Conservation (phyloP, 1,140 invertebrate genomes). For the Spodoptera litura region DNA sequence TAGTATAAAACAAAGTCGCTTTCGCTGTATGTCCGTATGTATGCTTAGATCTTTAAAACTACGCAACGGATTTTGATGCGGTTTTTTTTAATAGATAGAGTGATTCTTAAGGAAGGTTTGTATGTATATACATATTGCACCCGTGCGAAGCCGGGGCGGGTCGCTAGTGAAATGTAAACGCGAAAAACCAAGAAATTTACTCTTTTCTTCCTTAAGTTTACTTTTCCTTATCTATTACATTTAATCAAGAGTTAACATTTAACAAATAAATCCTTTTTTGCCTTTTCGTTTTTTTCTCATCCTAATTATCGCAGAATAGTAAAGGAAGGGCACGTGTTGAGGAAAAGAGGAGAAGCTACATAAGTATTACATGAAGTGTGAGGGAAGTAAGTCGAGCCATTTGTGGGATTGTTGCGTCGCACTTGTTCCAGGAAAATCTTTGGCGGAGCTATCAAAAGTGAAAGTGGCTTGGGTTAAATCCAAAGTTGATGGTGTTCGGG, state of each 20-base stretch:
- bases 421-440: constrained; percentile 17
- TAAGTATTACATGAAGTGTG: constrained; percentile 40
- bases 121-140: no score
- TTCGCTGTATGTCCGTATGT: no score
- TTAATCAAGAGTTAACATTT: no score
- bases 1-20: no score
- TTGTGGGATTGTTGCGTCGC: constrained; percentile 22
- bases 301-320: not conserved
- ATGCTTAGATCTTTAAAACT: no score
- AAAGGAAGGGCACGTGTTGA: not conserved
- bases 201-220: not conserved
- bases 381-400: constrained; percentile 24
- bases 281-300: constrained; percentile 1
- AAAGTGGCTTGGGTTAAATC: constrained; percentile 53
- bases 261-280: no score
- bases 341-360: constrained; percentile 8
- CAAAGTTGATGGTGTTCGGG: constrained; percentile 47
- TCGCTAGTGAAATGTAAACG: not conserved
- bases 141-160: no score
- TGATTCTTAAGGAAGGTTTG: no score
- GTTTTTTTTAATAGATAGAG: no score
- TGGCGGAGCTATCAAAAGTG: constrained; percentile 46
- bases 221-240: no score
- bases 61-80: no score
- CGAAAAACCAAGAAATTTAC: not conserved